Base-by-base conservation (phyloP, 2,888 invertebrate genomes). In the Empis livida region DNA sequence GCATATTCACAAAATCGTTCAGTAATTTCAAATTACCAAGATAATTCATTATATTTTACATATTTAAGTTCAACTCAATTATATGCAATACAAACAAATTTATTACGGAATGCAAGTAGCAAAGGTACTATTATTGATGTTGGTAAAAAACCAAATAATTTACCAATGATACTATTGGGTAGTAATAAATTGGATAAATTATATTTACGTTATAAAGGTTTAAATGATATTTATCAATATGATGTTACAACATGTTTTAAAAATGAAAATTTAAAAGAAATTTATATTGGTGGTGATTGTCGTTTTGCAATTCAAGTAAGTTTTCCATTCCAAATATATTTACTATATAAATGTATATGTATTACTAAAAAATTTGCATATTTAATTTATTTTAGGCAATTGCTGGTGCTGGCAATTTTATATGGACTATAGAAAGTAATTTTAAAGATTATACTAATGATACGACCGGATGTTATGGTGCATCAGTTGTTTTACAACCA, bases 391-490 rank as follows among this genome's bases (percentile, higher is more conserved):
- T 53, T 10, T 51, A 62, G 62, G 62, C 70, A 20, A 67, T 77
- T 27, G 74, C 78, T 0, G 79, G 78, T 9, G 73, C 71, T 56
- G 77, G 73, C 60, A 71, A 71, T 27, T 69, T 74, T 42, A 77
- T 80, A 74, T 78, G 80, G 77, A 73, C 74, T 11, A 63, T 81
- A 53, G 80, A 80, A 58, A 78, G 78, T 56, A 80, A 81, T 61
- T 79, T 80, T 71, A 77, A 75, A 45, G 79, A 81, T 62, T 81
- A 73, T 57, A 73, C 80, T 52, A 64, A 72, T 5, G 73, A 77
- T 52, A 74, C 72, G 31, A 74, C 75, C 35, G 77, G 79, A 41
- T 77, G 79, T 58, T 68, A 75, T 49, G 80, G 79, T n/a, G 73
- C 79, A 23, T 75, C 75, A 31, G 73, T 79, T 49, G 64, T 72